Evolutionary conservation across 2,888 invertebrate species (phyloP).

Genomic region (Leptinotarsa haldemani): DNA sequence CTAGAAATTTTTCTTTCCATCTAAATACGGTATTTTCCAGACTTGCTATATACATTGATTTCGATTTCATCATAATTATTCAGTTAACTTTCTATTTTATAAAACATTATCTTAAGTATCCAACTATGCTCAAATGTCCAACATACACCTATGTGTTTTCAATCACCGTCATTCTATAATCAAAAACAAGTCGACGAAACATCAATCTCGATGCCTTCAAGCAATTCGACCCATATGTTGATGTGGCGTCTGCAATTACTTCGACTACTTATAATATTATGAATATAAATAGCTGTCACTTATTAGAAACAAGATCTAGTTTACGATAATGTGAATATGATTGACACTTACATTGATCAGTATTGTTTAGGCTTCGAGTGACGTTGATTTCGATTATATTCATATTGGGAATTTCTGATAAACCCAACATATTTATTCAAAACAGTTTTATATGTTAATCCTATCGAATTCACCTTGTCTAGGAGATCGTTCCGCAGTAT

Average conservation of each 20-base stretch:
- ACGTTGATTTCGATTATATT: background rate
- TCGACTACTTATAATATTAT: conserved; percentile 11
- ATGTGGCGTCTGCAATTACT: conserved; percentile 12
- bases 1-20: too few relatives aligned
- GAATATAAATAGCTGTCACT: conserved; percentile 7
- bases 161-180: conserved; percentile 5
- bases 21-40: too few relatives aligned
- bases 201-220: background rate
- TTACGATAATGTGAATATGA: conserved; percentile 1
- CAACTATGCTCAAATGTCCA: background rate
- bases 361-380: conserved; percentile 8
- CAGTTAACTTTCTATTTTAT: background rate
- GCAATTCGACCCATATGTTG: conserved; percentile 7
- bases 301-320: conserved; percentile 10
- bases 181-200: background rate
- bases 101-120: background rate
- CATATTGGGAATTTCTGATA: background rate
- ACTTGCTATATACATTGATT: too few relatives aligned
- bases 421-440: background rate
- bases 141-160: background rate
- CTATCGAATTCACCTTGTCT: background rate
- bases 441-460: background rate
- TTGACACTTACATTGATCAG: background rate
- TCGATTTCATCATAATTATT: too few relatives aligned
- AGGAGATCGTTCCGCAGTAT: background rate